Evolutionary conservation across 1,140 invertebrate genomes (phyloP), one percentile per base, ranked within the genome.

Genomic region (Pseudomyrmex pallidus): DNA sequence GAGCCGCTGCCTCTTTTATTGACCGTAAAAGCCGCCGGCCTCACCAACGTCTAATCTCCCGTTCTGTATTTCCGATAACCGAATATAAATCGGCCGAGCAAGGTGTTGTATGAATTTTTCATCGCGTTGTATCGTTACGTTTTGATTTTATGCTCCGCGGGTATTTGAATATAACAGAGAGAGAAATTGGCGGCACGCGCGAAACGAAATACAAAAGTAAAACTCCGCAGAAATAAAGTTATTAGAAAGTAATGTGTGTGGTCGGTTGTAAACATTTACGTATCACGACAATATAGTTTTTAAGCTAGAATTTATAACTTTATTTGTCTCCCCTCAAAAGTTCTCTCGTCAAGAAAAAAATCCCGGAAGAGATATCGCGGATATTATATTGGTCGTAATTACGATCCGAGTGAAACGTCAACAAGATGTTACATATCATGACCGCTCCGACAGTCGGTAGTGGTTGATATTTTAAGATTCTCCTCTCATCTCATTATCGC

Each of bases 401-500:
- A 72, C 50, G 54, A 78, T 70, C 52, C 54, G 72, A 70, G 72
- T 80, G 50, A 46, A 70, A 80, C 72, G 66, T 80, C 76, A 78
- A 78, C 76, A 3, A 68, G 54, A 78, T 46, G 76, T 56, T 72
- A 72, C 72, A 80, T 61, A 80, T 80, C 76, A 80, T 8, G 54
- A 80, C 66, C 72, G 48, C 54, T 46, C 48, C 44, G 76, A 80
- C 76, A 80, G 76, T 59, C 66, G 0, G 44, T 80, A 22, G 66
- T 67, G 44, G 44, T 72, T 80, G 66, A 44, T 22, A 72, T 59
- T 80, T 80, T 59, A 80, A 80, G 66, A 80, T 61, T 70, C 54
- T 80, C 15, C 54, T n/a, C 35, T 35, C 35, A 35, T 44, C 76
- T 80, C 76, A 80, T 80, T 80, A 80, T 80, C 76, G 3, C 66